Conservation (phyloP, 2,888 invertebrate species). For the Pristionchus exspectatus region DNA sequence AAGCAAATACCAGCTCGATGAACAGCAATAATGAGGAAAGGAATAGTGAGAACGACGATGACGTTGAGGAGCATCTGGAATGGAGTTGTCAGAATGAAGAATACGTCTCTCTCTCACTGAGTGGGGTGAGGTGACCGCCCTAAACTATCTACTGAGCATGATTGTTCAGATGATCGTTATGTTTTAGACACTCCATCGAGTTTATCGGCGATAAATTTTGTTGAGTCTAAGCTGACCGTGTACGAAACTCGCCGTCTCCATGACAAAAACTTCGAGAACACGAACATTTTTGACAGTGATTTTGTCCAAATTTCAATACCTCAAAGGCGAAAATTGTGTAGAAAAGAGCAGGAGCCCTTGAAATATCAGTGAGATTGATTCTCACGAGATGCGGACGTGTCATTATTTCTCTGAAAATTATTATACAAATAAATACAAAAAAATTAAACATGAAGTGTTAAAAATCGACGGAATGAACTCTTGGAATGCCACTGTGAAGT, state of each 20-base stretch:
- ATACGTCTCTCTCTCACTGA: too few relatives aligned
- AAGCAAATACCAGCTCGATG: not conserved
- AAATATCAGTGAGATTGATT: slow-evolving; percentile 22
- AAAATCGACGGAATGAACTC: too few relatives aligned
- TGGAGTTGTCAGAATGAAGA: too few relatives aligned
- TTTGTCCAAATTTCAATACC: not conserved
- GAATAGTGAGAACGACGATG: slow-evolving; percentile 9
- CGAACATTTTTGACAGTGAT: not conserved
- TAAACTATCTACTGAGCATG: too few relatives aligned
- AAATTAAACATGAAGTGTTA: too few relatives aligned
- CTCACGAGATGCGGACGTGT: slow-evolving; percentile 1
- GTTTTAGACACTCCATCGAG: too few relatives aligned
- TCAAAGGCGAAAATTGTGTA: not conserved
- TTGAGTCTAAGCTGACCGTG: too few relatives aligned
- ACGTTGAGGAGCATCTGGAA: slow-evolving; percentile 9
- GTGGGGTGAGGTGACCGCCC: too few relatives aligned
- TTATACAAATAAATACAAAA: not conserved
- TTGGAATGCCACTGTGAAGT: not conserved
- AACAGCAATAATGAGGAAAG: slow-evolving; percentile 15
- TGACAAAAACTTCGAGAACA: too few relatives aligned
- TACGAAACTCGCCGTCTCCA: too few relatives aligned
- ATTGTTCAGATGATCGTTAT: too few relatives aligned
- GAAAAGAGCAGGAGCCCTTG: not conserved
- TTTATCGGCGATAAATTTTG: too few relatives aligned
- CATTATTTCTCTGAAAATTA: not conserved